Evolutionary conservation across 53 echinoderm and acorn worm species (phyloP), one percentile per base, ranked within the genome.

Genomic region (Paelopatides confundens): DNA sequence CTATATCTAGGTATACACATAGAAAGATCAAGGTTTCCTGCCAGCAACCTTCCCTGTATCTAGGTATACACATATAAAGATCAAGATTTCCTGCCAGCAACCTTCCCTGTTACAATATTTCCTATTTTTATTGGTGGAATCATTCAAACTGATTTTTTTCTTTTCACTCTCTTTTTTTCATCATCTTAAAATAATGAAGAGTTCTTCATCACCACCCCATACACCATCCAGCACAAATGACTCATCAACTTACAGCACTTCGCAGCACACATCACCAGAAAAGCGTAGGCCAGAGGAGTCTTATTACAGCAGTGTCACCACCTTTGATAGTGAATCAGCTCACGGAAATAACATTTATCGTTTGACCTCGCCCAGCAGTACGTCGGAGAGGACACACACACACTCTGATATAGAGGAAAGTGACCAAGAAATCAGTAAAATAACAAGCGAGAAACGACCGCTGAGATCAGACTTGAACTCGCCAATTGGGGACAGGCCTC

Each of bases 251-350:
- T 93, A 91, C 33, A 92, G 93, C 67, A 94, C 96, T 28, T 96
- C 96, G 35, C 94, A 88, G 65, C 93, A 96, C 74, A 96, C 94
- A 27, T 96, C 96, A 27, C 96, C 96, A 32, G 96, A 96, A 30
- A 96, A 96, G 85, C 88, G 94, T 67, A 94, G 88, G 67, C 76
- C 77, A 35, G 95, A 96, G 32, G 96, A 96, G 52, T 90, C 81
- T 32, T 96, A 96, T 90, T 89, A 94, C 89, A 96, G 96, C 90
- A 96, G 96, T 52, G 90, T 96, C 68, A 96, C 96, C 36, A 94
- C 96, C 14, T 96, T 96, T 43, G 96, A 94, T 58, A 94, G 92
- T 48, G 92, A 94, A 78, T 90, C 90, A n/a, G 39, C 65, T 12
- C 84, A 65, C 13, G 63, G 63, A 18, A 83, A 83, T 35, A 83